Base-by-base conservation (phyloP, 2,797 vertebrate species). In the Echeneis naucrates region DNA sequence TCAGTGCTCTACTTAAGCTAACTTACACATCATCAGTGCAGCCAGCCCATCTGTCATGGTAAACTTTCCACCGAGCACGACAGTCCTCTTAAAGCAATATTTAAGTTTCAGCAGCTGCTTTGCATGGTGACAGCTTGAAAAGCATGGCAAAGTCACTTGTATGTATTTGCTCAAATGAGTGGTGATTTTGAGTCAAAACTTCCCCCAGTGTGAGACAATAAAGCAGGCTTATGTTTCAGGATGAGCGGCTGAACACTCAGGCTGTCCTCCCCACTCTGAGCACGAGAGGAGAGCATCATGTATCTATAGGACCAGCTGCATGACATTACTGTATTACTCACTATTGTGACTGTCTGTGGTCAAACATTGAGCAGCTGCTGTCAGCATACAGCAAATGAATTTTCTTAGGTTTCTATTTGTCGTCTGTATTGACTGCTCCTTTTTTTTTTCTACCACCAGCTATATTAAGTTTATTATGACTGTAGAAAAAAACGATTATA, bases 21-120 rank as follows among this genome's bases (percentile, higher is more conserved):
- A 82, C 78, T 69, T 74, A 78, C 71, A 80, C 84, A 83, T 87
- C 88, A 86, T 73, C 63, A 62, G 52, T 72, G 73, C 72, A 81
- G 71, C 56, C 48, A 35, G 48, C 69, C 79, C 79, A 84, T 87
- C 80, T 86, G 84, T 81, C 74, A 75, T 75, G 80, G 83, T 81
- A 59, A 57, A 55, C 73, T 56, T 70, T 83, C 77, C 65, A 21
- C 76, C 27, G 77, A 87, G 88, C 58, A 77, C 84, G 91, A 91
- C 86, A 74, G 64, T 67, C 72, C 74, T 88, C 87, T 86, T 73
- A 88, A 86, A 77, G 86, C 81, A 50, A 77, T 65, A 71, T 89
- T 87, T 82, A 87, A 75, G 88, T 89, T 88, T 86, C 77, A 86
- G 77, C 85, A 86, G 81, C 81, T 45, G 75, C 60, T 82, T 77